phyloP scores from a whole-genome alignment of 2,888 invertebrate species.

The Ryuthela nishihirai region DNA sequence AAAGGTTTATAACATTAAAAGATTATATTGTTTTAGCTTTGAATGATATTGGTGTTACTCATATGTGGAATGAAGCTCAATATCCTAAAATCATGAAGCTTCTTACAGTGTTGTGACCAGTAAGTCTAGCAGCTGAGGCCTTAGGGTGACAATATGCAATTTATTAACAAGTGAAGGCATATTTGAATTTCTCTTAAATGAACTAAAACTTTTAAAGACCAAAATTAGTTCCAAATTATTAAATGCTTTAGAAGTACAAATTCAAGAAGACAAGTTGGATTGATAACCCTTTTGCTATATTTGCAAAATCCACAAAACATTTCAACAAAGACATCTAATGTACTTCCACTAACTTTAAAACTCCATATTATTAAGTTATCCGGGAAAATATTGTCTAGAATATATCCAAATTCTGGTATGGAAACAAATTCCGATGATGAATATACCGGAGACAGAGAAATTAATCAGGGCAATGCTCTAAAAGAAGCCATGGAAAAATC shows the following conservation, averaged over 20 bases:
- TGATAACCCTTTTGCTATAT: too few relatives aligned
- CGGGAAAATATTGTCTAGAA: too few relatives aligned
- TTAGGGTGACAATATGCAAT: neutral
- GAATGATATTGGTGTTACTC: neutral
- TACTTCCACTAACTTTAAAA: too few relatives aligned
- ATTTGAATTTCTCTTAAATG: neutral
- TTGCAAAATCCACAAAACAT: too few relatives aligned
- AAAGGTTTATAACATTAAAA: neutral
- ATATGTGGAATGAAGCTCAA: neutral
- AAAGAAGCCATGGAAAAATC: too few relatives aligned
- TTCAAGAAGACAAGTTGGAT: neutral
- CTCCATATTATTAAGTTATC: too few relatives aligned
- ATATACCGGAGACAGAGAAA: too few relatives aligned
- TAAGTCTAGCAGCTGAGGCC: neutral
- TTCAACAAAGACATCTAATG: too few relatives aligned
- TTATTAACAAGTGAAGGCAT: constrained; percentile 1
- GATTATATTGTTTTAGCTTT: neutral
- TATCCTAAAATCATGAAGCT: neutral
- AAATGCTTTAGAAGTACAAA: neutral
- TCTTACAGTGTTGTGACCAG: neutral
- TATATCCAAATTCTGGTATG: too few relatives aligned
- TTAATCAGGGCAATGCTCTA: too few relatives aligned
- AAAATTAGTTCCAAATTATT: neutral
- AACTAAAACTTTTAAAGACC: neutral
- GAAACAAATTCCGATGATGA: too few relatives aligned